These are phyloP conservation scores for Sinotaia quadrata DNA, from an alignment of 2,888 invertebrate species.

Conservation along the genomic window DNA sequence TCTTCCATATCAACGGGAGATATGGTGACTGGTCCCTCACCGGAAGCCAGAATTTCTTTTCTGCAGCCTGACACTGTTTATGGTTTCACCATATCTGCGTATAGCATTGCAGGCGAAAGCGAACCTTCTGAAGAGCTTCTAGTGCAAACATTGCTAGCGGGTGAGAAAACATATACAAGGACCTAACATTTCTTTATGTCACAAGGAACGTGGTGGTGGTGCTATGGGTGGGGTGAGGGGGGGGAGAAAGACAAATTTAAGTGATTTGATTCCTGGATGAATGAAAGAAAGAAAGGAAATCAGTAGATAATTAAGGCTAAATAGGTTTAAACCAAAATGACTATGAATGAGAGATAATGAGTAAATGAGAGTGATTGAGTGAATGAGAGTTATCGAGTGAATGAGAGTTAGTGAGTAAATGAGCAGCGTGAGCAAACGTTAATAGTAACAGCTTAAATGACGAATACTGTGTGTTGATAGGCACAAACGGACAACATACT, in stretches of 20 bases:
- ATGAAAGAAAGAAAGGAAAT: not conserved
- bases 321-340: not conserved
- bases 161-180: too few species aligned
- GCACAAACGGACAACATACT: too few species aligned
- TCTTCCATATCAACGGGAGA: slow-evolving; percentile 12
- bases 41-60: slow-evolving; percentile 9
- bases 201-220: not conserved
- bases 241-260: not conserved
- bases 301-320: not conserved
- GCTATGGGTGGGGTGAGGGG: not conserved
- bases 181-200: too few species aligned
- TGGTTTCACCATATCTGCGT: slow-evolving; percentile 35
- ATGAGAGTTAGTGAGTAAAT: not conserved
- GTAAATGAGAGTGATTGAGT: not conserved
- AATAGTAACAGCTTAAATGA: too few species aligned
- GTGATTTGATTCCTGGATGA: not conserved
- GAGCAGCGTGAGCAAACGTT: too few species aligned
- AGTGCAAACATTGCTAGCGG: slow-evolving; percentile 20
- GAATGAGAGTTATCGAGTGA: not conserved
- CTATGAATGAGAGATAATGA: not conserved
- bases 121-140: slow-evolving; percentile 26
- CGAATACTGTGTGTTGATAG: too few species aligned
- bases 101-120: slow-evolving; percentile 33
- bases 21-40: slow-evolving; percentile 14
- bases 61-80: slow-evolving; percentile 41